Percentiles rank a stretch among this genome's conserved stretches.
phyloP scores from a whole-genome alignment of 2,888 invertebrate genomes.

The Pharmacophagus antenor region DNA sequence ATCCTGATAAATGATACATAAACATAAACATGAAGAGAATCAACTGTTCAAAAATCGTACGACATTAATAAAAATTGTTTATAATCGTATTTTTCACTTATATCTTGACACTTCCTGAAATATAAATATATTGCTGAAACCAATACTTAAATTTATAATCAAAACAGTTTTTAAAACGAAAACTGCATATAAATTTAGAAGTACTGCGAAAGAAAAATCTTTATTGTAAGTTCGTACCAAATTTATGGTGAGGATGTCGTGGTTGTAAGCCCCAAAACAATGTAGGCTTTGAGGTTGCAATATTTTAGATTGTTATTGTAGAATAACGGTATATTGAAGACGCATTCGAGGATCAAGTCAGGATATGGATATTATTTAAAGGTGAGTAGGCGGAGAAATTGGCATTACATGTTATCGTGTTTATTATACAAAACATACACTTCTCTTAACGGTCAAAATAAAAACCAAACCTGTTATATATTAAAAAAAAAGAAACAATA shows the following conservation, averaged over 20 bases:
- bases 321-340: constrained; percentile 24
- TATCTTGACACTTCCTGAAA: background rate
- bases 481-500: too few relatives aligned
- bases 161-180: background rate
- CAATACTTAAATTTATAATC: constrained; percentile 5
- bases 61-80: too few relatives aligned
- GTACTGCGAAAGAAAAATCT: constrained; percentile 14
- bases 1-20: too few relatives aligned
- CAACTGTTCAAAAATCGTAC: too few relatives aligned
- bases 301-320: constrained; percentile 57
- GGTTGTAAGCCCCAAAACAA: constrained; percentile 32
- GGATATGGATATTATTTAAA: constrained; percentile 12
- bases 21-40: too few relatives aligned
- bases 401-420: background rate
- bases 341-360: constrained; percentile 9
- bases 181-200: constrained; percentile 16
- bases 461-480: too few relatives aligned
- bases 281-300: constrained; percentile 69
- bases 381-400: constrained; percentile 16
- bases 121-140: background rate
- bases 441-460: background rate
- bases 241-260: constrained; percentile 25
- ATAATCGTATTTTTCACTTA: background rate
- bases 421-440: background rate
- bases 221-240: constrained; percentile 18